Base-by-base conservation (phyloP, 2,113 vertebrate genomes). In the Caranx ignobilis region DNA sequence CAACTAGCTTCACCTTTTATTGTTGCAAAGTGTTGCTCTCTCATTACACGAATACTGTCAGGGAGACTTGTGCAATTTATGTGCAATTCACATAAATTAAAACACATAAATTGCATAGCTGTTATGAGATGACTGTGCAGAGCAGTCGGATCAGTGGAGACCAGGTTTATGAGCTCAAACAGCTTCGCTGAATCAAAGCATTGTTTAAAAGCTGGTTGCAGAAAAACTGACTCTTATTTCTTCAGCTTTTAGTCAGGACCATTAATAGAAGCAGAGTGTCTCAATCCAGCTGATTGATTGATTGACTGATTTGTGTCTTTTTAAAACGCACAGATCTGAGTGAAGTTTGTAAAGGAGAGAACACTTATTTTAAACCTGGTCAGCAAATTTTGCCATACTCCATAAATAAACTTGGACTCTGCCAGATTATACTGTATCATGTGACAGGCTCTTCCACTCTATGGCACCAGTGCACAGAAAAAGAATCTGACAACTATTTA, bases 121-220 rank as follows among this genome's bases (percentile, higher is more conserved):
- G 47, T 12, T 13, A 37, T 63, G 56, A 69, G 18, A 63, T 60
- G 57, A 43, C 31, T 56, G n/a, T 15, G 52, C 31, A 21, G 54
- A 59, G 64, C 48, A 55, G 74, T 52, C 81, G 75, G 70, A 81
- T 75, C 69, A 56, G 39, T 43, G 11, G 6, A 69, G 64, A 41
- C 9, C 56, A 48, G 10, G 21, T 59, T 77, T 73, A 73, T 84
- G 39, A 75, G 59, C 18, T 79, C 41, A 56, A 62, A 21, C 61
- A 37, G 65, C 57, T 52, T 75, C 34, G 45, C 18, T 19, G 56
- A 78, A 75, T 82, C 67, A 76, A 63, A 79, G 52, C 37, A 59
- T 35, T 71, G 71, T 79, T 82, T 61, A 82, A 48, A 75, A 47
- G 60, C 26, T 32, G 34, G 39, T 18, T 60, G 19, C 41, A 57